These are phyloP conservation scores for Hippasteria phrygiana DNA, from an alignment of 53 echinoderm and acorn worm species.

Conservation along the genomic window DNA sequence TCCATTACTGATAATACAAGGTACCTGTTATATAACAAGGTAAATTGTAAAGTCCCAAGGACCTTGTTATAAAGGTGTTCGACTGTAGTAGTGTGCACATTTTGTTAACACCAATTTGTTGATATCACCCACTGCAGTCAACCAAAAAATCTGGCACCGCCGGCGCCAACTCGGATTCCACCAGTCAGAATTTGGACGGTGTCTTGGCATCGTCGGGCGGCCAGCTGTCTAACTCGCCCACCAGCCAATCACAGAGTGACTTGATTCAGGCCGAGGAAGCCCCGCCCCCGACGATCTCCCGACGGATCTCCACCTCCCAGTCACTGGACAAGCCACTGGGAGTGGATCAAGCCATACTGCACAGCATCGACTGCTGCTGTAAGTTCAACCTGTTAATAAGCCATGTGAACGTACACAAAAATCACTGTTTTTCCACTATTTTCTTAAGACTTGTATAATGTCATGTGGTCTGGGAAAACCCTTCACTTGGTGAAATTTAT, in stretches of 20 bases:
- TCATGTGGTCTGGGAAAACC: too few species aligned
- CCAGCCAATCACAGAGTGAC: slow-evolving; percentile 83
- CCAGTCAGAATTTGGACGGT: slow-evolving; percentile 61
- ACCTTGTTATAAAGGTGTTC: too few species aligned
- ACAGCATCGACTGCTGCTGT: slow-evolving; percentile 99
- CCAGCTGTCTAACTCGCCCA: slow-evolving; percentile 69
- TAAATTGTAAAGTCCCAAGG: too few species aligned
- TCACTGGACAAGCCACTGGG: slow-evolving; percentile 85
- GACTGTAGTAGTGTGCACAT: too few species aligned
- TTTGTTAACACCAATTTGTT: neutral
- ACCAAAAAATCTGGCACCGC: slow-evolving; percentile 75
- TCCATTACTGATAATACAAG: too few species aligned
- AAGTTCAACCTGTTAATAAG: slow-evolving; percentile 33
- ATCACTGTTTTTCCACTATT: too few species aligned
- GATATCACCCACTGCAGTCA: slow-evolving; percentile 33
- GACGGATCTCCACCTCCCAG: slow-evolving; percentile 90
- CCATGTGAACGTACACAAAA: neutral
- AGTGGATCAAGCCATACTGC: slow-evolving; percentile 92
- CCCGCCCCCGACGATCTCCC: slow-evolving; percentile 84
- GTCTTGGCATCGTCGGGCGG: slow-evolving; percentile 39
- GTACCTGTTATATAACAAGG: too few species aligned
- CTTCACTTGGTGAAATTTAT: too few species aligned
- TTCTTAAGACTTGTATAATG: too few species aligned
- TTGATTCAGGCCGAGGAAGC: slow-evolving; percentile 83
- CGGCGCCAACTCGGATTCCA: slow-evolving; percentile 64